Base-by-base conservation (phyloP, 2,797 vertebrate species). In the Perodicticus potto region DNA sequence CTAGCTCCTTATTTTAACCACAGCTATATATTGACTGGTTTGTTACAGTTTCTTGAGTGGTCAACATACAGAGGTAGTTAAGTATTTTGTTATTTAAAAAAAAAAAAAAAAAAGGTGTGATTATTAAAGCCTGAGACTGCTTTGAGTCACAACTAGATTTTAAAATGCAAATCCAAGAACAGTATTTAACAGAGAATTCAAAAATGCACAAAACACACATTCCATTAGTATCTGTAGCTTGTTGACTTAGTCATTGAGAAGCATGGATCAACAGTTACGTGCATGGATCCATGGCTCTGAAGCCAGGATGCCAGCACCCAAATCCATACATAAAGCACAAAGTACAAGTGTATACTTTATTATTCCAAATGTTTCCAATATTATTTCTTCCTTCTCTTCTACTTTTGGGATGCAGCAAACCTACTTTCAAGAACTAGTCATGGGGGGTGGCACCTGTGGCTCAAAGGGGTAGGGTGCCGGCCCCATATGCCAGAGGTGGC, bases 101-200 rank as follows among this genome's bases (percentile, higher is more conserved):
- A 37, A 89, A 32, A 65, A 27, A 37, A 77, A 63, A 22, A 94
- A n/a, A n/a, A n/a, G n/a, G n/a, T n/a, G 43, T 65, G 69, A 89
- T 37, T 91, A 61, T 88, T 85, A 95, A 91, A 77, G 29, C 29
- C 37, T 81, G 29, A 88, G 67, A 53, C 22, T 23, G 59, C 17
- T 91, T 17, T 90, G 57, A 7, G 25, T 91, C 37, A 73, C 59
- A 92, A 55, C 17, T 59, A 76, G 59, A 87, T 84, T 94, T 91
- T 85, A 91, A 96, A 94, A 85, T 55, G 86, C 6, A 81, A 91
- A 72, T 57, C 27, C 10, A 85, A 94, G 69, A 85, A 81, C 23
- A 69, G 23, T 32, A 57, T 57, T 87, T 94, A 88, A 70, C 2
- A 80, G 40, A 81, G 49, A 84, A 94, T 84, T 65, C 19, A 59